phyloP scores from a whole-genome alignment of 2,113 vertebrate species.

The Mormyrus lacerda region DNA sequence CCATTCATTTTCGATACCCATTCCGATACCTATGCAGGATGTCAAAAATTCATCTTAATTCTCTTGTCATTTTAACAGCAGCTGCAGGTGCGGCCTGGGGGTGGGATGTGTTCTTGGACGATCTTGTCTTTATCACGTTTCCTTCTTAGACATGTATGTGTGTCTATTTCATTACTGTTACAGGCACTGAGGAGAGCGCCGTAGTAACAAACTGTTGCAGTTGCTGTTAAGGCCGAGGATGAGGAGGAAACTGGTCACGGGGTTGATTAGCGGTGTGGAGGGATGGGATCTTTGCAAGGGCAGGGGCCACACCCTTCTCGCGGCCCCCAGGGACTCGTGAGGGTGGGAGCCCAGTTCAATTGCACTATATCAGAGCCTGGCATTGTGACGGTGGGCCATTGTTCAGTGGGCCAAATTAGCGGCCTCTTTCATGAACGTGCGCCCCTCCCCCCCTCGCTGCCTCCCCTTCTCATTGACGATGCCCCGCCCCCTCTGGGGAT shows the following conservation, averaged over 20 bases:
- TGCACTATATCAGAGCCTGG: slow-evolving; percentile 28
- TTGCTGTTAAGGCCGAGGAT: neutral
- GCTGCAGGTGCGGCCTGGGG: neutral
- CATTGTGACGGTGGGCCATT: slow-evolving; percentile 54
- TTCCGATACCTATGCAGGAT: neutral
- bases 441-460: neutral
- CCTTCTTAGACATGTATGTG: neutral
- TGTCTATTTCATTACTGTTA: neutral
- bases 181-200: neutral
- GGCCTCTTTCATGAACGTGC: slow-evolving; percentile 31
- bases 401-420: slow-evolving; percentile 59
- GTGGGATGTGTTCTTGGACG: neutral
- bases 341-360: slow-evolving; percentile 46
- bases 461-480: slow-evolving; percentile 28
- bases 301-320: slow-evolving; percentile 38
- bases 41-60: neutral
- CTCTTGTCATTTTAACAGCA: neutral
- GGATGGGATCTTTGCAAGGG: slow-evolving; percentile 4
- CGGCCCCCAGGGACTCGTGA: slow-evolving; percentile 67
- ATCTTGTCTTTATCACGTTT: neutral
- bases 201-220: neutral
- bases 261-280: slow-evolving; percentile 29
- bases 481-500: slow-evolving; percentile 36
- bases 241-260: neutral
- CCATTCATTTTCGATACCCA: neutral